Percentiles rank a stretch among this genome's conserved stretches.
phyloP scores from a whole-genome alignment of 2,888 invertebrate species.

The Drosophila algonquin region DNA sequence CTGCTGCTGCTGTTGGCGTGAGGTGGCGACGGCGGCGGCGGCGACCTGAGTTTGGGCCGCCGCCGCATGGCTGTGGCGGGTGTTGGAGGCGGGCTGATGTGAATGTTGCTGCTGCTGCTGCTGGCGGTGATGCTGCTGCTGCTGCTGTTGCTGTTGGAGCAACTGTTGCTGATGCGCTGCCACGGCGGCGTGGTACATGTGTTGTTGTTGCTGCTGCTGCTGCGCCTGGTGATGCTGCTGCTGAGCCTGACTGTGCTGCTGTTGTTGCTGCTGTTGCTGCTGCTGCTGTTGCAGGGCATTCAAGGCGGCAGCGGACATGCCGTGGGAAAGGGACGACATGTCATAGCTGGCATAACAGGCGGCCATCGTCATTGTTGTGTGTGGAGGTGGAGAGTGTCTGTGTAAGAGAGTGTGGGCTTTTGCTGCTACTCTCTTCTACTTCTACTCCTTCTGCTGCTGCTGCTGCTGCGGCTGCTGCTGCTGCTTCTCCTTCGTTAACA shows the following conservation, averaged over 20 bases:
- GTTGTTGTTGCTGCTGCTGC: constrained; percentile 54
- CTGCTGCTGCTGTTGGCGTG: constrained; percentile 27
- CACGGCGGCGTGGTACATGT: constrained; percentile 69
- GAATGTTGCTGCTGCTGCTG: constrained; percentile 55
- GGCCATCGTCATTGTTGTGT: constrained; percentile 82
- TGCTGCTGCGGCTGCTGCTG: constrained; percentile 20
- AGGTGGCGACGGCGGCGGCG: constrained; percentile 51
- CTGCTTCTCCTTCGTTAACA: constrained; percentile 30
- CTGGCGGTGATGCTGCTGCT: constrained; percentile 57
- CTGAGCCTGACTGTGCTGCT: constrained; percentile 59
- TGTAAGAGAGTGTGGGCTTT: neutral
- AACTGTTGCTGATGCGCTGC: constrained; percentile 71
- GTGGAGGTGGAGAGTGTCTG: neutral
- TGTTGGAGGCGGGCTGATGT: constrained; percentile 50
- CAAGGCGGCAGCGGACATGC: constrained; percentile 73
- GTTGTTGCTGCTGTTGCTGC: constrained; percentile 64
- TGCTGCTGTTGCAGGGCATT: constrained; percentile 69
- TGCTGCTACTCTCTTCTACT: neutral
- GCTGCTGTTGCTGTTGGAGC: constrained; percentile 67
- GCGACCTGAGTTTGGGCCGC: constrained; percentile 60
- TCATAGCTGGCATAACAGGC: constrained; percentile 84
- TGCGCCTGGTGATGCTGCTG: constrained; percentile 59
- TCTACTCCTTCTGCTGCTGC: constrained; percentile 26
- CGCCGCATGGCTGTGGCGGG: constrained; percentile 58
- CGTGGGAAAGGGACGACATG: constrained; percentile 82